phyloP scores from a whole-genome alignment of 2,113 vertebrate genomes.

The Prochilodus magdalenae region DNA sequence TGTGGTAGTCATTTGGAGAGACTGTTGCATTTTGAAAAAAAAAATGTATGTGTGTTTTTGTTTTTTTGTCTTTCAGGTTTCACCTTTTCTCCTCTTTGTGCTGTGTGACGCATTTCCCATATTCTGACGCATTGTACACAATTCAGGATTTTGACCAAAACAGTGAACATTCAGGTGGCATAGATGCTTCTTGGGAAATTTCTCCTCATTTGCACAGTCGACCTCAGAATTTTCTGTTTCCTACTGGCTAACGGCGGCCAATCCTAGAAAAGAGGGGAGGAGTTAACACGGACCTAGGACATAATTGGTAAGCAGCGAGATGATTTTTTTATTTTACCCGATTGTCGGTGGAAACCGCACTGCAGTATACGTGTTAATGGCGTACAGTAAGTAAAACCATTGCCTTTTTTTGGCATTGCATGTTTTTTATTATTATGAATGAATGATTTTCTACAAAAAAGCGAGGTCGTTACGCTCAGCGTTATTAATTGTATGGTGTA shows the following conservation, averaged over 20 bases:
- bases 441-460: not conserved
- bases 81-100: constrained; percentile 60
- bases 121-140: constrained; percentile 64
- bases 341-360: constrained; percentile 81
- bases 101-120: constrained; percentile 58
- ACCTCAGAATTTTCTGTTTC: constrained; percentile 75
- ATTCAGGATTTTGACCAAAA: constrained; percentile 74
- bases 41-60: not conserved
- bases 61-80: constrained; percentile 67
- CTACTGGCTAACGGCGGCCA: constrained; percentile 80
- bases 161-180: constrained; percentile 76
- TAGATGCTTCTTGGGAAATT: constrained; percentile 78
- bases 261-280: constrained; percentile 77
- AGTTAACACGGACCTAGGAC: constrained; percentile 74
- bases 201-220: constrained; percentile 77
- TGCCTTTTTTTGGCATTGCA: constrained; percentile 52
- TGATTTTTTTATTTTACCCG: constrained; percentile 82
- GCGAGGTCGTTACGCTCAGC: not conserved
- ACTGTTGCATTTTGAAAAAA: no score
- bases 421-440: constrained; percentile 5
- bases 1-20: no score
- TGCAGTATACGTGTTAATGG: constrained; percentile 84
- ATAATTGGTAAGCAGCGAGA: constrained; percentile 84
- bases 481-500: not conserved
- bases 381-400: constrained; percentile 84